Conservation (phyloP, 2,113 vertebrate genomes). For the Castor canadensis region DNA sequence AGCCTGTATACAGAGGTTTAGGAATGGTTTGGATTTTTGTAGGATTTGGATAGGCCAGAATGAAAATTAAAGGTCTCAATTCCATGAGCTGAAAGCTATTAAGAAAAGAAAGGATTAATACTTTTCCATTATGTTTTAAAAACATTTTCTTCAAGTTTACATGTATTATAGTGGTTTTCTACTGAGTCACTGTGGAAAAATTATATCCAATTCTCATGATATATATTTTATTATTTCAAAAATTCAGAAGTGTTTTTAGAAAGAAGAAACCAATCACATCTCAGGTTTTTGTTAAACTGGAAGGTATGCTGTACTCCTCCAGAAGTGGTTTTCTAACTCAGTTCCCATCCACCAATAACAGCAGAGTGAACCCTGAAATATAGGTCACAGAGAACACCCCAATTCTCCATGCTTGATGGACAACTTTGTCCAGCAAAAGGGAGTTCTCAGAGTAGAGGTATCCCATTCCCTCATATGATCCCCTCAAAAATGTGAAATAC, state of each 20-base stretch:
- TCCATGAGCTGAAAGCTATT: neutral
- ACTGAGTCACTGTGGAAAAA: neutral
- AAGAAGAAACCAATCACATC: neutral
- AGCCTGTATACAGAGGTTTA: neutral
- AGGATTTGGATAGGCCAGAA: neutral
- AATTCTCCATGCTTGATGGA: neutral
- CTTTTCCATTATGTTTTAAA: neutral
- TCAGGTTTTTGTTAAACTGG: neutral
- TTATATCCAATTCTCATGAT: neutral
- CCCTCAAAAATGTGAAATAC: neutral
- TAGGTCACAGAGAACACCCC: neutral
- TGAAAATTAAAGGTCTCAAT: neutral
- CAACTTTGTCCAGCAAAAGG: neutral
- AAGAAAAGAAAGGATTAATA: neutral
- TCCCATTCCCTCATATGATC: neutral
- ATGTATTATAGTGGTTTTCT: neutral
- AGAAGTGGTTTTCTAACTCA: neutral
- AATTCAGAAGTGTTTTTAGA: neutral
- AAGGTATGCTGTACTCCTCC: neutral
- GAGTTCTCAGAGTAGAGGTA: neutral
- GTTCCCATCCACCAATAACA: neutral
- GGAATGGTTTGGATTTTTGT: neutral
- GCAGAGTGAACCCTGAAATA: neutral
- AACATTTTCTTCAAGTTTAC: neutral
- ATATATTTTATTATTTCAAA: neutral